Evolutionary conservation across 2,797 vertebrate genomes (phyloP), one percentile per base, ranked within the genome.

Genomic region (Halcyon chelicuti): DNA sequence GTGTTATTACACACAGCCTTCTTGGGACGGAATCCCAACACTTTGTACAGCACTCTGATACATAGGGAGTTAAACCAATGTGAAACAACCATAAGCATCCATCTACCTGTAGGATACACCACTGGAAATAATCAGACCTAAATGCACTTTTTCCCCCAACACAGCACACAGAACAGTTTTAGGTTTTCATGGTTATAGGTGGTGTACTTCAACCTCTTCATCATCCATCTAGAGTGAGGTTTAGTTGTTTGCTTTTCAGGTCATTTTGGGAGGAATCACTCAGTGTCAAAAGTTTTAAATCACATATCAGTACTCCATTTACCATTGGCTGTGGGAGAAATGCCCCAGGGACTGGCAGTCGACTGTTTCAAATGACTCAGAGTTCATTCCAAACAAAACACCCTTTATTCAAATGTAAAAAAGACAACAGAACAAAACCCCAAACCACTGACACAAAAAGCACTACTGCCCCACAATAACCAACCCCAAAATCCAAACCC

Each of bases 41-140:
- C 9, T 35, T 4, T 0, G 0, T 5, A 2, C 12, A 14, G 18
- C 22, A 26, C 14, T 80, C 26, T 55, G 12, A 9, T n/a, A 10
- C 14, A 4, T 3, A 2, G 4, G 20, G 12, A 20, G 12, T 62
- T n/a, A 55, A 46, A 83, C 29, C 3, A 8, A 11, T 0, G 9
- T 4, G 22, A 12, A 60, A 16, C 5, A 7, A 18, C 8, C 15
- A 28, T 17, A 66, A 9, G 0, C 7, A 40, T 8, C 23, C 37
- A 4, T 2, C 14, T 23, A 29, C 5, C 35, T 54, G 8, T 10
- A n/a, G n/a, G 33, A 61, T 14, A 21, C 14, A 47, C 2, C 25
- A 35, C 7, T 70, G 23, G 19, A 58, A 66, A 39, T 14, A 20
- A 60, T 39, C 28, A 52, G 21, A 10, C 13, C 9, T 6, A 46